Conservation (phyloP, 2,113 vertebrate genomes). For the Laticauda colubrina region DNA sequence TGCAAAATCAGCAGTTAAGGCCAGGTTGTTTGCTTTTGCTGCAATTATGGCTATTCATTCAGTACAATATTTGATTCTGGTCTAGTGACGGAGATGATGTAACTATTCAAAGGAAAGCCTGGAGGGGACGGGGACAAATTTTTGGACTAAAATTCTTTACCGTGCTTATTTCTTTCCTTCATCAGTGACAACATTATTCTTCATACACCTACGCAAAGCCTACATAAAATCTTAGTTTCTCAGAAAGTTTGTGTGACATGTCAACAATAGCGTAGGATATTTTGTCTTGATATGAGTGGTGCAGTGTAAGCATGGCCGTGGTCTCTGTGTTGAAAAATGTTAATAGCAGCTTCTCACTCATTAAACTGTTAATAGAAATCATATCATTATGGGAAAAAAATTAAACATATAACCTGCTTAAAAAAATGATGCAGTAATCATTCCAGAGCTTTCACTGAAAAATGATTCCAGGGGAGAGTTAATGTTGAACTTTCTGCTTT, state of each 20-base stretch:
- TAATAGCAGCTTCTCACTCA: not conserved
- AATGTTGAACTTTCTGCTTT: not conserved
- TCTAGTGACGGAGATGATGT: not conserved
- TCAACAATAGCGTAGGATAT: not conserved
- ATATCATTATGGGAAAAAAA: not conserved
- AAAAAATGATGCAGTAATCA: not conserved
- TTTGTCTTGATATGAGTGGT: not conserved
- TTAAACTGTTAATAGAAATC: not conserved
- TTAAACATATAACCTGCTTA: not conserved
- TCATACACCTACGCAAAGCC: not conserved
- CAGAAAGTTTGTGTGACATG: not conserved
- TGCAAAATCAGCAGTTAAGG: conserved; percentile 42
- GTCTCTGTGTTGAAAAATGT: not conserved
- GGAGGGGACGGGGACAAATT: not conserved
- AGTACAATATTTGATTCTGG: not conserved
- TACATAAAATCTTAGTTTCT: not conserved
- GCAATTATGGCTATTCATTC: conserved; percentile 41
- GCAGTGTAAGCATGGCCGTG: not conserved
- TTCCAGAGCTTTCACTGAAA: not conserved
- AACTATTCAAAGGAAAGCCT: conserved; percentile 8
- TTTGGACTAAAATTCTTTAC: conserved; percentile 16
- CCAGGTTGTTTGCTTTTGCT: conserved; percentile 10
- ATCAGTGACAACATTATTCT: not conserved
- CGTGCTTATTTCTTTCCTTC: not conserved
- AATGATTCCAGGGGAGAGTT: not conserved